phyloP scores from a whole-genome alignment of 2,113 vertebrate species.

The Percina caprodes region DNA sequence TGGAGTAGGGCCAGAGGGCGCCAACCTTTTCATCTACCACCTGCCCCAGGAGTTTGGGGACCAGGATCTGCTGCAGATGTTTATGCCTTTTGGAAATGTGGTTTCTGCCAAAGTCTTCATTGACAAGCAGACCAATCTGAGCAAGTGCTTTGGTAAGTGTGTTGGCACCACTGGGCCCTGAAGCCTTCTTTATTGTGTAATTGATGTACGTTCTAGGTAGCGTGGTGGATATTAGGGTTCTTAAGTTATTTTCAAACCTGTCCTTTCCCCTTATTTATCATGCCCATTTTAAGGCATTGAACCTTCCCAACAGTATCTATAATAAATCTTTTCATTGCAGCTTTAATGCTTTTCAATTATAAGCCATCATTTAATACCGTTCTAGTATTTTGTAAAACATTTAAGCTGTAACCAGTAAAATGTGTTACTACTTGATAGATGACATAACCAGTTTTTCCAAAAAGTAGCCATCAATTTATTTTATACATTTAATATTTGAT shows the following conservation, averaged over 20 bases:
- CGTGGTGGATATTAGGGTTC: background rate
- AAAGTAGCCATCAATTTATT: background rate
- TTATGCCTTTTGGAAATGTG: slow-evolving; percentile 99
- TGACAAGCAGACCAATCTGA: slow-evolving; percentile 99
- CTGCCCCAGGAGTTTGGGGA: slow-evolving; percentile 99
- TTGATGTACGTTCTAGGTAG: background rate
- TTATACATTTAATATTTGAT: background rate
- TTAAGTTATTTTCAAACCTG: background rate
- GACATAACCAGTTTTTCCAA: background rate
- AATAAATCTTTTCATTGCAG: background rate
- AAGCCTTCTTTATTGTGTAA: background rate
- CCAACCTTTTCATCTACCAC: slow-evolving; percentile 99
- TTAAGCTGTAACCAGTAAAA: too few relatives aligned
- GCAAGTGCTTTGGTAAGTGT: slow-evolving; percentile 98
- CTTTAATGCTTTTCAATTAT: background rate
- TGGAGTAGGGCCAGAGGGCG: slow-evolving; percentile 94
- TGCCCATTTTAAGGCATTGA: background rate
- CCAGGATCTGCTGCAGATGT: slow-evolving; percentile 99
- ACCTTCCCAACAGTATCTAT: background rate
- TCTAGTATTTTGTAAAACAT: too few relatives aligned
- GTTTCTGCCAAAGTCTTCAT: slow-evolving; percentile 99
- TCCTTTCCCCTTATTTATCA: background rate
- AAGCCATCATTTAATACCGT: background rate
- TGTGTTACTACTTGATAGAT: background rate
- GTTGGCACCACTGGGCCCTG: background rate